A percentile compares a stretch with the other conserved stretches of the same genome.
phyloP scores from a whole-genome alignment of 2,888 invertebrate genomes.

The Phania funesta region DNA sequence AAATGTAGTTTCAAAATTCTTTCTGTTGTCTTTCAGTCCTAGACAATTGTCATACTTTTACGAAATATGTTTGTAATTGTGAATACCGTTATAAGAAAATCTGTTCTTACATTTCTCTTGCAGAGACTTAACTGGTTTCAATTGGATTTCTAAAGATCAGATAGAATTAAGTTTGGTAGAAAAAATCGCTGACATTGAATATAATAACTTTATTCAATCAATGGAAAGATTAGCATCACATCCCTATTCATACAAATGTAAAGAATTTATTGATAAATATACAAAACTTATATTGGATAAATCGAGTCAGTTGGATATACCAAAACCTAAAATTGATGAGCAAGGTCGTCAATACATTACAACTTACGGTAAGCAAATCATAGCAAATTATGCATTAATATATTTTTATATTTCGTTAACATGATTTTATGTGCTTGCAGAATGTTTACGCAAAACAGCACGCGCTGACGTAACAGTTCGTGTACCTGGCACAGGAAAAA shows the following conservation, averaged over 20 bases:
- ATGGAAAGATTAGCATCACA: conserved; percentile 87
- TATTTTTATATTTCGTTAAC: neutral
- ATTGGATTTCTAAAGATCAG: conserved; percentile 85
- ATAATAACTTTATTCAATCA: conserved; percentile 86
- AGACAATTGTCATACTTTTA: neutral
- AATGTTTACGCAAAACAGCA: conserved; percentile 87
- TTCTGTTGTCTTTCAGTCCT: too few relatives aligned
- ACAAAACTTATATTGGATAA: conserved; percentile 84
- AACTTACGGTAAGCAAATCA: conserved; percentile 84
- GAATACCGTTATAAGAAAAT: neutral
- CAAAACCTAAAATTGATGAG: conserved; percentile 85
- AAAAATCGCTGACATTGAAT: conserved; percentile 85
- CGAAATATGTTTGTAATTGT: neutral
- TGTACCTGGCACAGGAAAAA: conserved; percentile 90
- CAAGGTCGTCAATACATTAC: conserved; percentile 87
- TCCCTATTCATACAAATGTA: conserved; percentile 86
- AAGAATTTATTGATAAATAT: conserved; percentile 88
- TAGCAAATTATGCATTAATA: neutral
- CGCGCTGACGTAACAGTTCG: conserved; percentile 89
- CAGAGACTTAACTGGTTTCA: conserved; percentile 82
- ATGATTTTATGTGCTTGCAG: conserved; percentile 74
- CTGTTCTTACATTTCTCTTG: conserved; percentile 55
- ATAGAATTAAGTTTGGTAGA: conserved; percentile 86
- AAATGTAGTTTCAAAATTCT: too few relatives aligned
- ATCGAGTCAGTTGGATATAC: conserved; percentile 83